phyloP scores from a whole-genome alignment of 2,797 vertebrate genomes.

The Cichlasoma orientale region DNA sequence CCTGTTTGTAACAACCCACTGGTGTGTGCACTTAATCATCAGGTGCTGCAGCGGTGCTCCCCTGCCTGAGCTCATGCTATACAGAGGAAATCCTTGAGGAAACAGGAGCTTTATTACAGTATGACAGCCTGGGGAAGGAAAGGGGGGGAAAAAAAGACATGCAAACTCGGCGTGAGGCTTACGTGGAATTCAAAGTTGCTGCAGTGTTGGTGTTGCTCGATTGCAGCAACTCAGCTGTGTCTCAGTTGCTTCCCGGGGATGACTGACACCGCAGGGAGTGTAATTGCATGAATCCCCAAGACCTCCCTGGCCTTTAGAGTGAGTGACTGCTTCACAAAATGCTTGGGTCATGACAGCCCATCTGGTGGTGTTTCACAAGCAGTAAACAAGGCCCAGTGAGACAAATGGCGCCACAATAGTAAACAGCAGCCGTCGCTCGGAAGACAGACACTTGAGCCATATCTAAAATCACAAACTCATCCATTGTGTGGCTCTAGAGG shows the following conservation, averaged over 20 bases:
- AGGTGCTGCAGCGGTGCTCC: conserved; percentile 1
- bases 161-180: conserved; percentile 13
- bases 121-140: neutral
- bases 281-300: conserved; percentile 63
- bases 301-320: conserved; percentile 60
- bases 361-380: conserved; percentile 64
- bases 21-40: conserved; percentile 51
- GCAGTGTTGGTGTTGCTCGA: neutral
- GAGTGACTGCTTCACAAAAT: conserved; percentile 58
- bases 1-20: conserved; percentile 28
- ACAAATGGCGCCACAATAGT: conserved; percentile 45
- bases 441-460: conserved; percentile 35
- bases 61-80: neutral
- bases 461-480: conserved; percentile 54
- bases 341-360: conserved; percentile 70
- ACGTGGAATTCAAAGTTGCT: neutral
- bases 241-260: conserved; percentile 26
- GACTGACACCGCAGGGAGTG: conserved; percentile 66
- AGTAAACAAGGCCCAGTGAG: conserved; percentile 64
- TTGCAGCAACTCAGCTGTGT: neutral
- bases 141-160: neutral
- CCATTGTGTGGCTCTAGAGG: conserved; percentile 24
- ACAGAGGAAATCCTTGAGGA: conserved; percentile 29
- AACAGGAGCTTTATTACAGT: conserved; percentile 16
- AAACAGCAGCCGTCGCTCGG: conserved; percentile 32